Evolutionary conservation across 2,888 invertebrate genomes (phyloP).

Genomic region (Apoda limacodes): DNA sequence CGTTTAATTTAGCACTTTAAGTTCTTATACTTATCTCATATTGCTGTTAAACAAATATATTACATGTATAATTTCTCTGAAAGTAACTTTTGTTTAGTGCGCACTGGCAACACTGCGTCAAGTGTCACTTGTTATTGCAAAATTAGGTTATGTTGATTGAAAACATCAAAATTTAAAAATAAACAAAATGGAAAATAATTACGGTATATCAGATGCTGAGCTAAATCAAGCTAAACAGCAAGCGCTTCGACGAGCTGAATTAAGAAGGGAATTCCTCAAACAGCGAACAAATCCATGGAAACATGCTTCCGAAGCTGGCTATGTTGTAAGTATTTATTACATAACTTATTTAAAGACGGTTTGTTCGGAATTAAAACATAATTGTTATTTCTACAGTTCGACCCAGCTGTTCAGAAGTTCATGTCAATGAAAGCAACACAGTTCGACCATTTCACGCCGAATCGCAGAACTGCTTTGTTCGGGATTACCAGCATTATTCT

Average conservation of each 20-base stretch:
- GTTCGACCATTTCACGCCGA: conserved; percentile 77
- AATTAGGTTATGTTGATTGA: too few species aligned
- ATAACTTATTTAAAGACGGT: conserved; percentile 34
- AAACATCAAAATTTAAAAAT: too few species aligned
- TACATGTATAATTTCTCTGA: too few species aligned
- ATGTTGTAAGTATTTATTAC: conserved; percentile 74
- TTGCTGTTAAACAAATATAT: too few species aligned
- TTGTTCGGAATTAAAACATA: not conserved
- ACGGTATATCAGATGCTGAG: conserved; percentile 65
- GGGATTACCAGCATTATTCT: conserved; percentile 64
- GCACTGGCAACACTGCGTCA: too few species aligned
- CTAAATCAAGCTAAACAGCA: conserved; percentile 69
- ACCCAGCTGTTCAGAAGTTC: conserved; percentile 80
- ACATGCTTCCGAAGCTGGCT: conserved; percentile 76
- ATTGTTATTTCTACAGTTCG: conserved; percentile 85
- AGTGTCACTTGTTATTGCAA: too few species aligned
- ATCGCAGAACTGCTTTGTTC: conserved; percentile 60
- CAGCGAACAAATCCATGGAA: conserved; percentile 77
- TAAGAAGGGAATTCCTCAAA: conserved; percentile 80
- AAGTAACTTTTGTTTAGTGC: too few species aligned
- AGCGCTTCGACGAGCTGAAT: conserved; percentile 66
- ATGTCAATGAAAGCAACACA: conserved; percentile 76
- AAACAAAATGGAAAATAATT: conserved; percentile 56
- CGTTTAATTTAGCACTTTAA: too few species aligned
- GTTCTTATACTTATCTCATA: too few species aligned